These are phyloP conservation scores for Pantherophis alleghaniensis DNA, from an alignment of 2,797 vertebrate species.

Conservation along the genomic window DNA sequence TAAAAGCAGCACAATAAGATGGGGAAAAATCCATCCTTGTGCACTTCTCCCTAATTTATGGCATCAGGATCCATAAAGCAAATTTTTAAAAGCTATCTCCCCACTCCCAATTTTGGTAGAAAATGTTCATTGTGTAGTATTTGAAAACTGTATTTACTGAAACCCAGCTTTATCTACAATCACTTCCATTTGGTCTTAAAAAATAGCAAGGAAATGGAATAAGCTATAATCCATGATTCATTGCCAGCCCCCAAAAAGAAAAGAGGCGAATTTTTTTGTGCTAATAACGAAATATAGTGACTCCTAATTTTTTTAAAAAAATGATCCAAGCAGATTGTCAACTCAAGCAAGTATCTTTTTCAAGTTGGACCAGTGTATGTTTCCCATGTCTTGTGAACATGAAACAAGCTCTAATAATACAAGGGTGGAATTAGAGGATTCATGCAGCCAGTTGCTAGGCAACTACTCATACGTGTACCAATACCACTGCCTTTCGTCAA, in stretches of 20 bases:
- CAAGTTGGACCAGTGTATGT: not conserved
- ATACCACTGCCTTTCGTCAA: conserved; percentile 15
- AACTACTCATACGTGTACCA: conserved; percentile 17
- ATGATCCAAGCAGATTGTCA: not conserved
- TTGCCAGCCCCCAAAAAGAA: not conserved
- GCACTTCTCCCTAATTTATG: not conserved
- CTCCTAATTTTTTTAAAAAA: not conserved
- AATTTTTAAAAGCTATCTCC: not conserved
- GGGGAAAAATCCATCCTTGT: not conserved
- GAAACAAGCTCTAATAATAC: conserved; percentile 9
- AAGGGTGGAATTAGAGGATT: conserved; percentile 24
- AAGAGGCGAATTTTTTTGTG: too few relatives aligned
- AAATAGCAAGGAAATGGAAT: not conserved
- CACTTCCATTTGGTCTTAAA: not conserved
- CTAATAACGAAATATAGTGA: not conserved
- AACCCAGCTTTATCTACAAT: not conserved
- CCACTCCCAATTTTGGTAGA: not conserved
- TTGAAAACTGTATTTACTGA: not conserved
- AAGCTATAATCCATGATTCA: not conserved
- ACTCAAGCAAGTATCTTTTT: not conserved
- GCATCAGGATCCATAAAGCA: too few relatives aligned
- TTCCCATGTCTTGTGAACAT: conserved; percentile 5
- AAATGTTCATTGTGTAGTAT: not conserved
- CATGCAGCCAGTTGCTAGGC: conserved; percentile 36
- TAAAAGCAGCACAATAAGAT: not conserved